A percentile compares a stretch with the other conserved stretches of the same genome.
phyloP scores from a whole-genome alignment of 2,113 vertebrate species.

The Progne subis region DNA sequence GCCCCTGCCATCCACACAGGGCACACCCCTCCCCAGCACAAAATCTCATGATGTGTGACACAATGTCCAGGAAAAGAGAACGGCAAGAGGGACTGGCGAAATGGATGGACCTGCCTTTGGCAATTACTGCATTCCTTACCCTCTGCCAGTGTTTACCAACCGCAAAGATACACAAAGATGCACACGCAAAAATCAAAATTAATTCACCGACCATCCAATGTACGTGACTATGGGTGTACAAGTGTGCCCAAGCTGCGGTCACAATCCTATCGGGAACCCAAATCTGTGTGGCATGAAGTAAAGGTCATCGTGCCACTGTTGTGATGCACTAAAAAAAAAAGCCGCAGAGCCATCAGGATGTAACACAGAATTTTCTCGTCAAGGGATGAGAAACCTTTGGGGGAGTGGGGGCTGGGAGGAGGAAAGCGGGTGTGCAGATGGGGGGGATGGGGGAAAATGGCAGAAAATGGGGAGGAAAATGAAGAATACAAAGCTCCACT shows the following conservation, averaged over 20 bases:
- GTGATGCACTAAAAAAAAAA: constrained; percentile 73
- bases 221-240: neutral
- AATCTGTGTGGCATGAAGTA: constrained; percentile 71
- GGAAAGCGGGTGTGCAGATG: constrained; percentile 27
- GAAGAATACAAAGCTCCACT: constrained; percentile 63
- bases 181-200: neutral
- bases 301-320: constrained; percentile 78
- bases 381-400: constrained; percentile 65
- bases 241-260: neutral
- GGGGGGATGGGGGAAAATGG: constrained; percentile 53
- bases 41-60: constrained; percentile 71
- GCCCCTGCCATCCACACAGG: neutral
- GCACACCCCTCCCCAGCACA: constrained; percentile 52
- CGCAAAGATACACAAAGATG: neutral
- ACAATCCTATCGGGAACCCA: constrained; percentile 52
- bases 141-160: constrained; percentile 48
- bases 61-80: constrained; percentile 51
- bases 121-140: constrained; percentile 42
- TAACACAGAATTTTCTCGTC: constrained; percentile 79
- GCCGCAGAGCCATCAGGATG: constrained; percentile 79
- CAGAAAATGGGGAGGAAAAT: constrained; percentile 59
- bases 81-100: constrained; percentile 21
- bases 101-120: constrained; percentile 55
- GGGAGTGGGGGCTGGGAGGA: constrained; percentile 9
- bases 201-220: constrained; percentile 36